Conservation (phyloP, 23 tunicate species). For the Ascidia mentula region DNA sequence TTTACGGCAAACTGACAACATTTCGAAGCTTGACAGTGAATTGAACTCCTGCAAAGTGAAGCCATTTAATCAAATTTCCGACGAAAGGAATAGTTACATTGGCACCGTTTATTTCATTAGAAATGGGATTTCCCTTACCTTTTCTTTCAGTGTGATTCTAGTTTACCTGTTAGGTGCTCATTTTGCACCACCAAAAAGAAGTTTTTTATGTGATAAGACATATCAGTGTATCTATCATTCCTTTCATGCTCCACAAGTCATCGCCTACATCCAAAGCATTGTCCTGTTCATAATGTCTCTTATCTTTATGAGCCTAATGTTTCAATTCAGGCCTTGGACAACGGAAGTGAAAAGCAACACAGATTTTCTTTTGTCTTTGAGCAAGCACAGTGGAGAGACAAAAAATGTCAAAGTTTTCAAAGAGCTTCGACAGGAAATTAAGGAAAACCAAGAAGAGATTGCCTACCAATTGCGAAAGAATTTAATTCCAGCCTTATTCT, state of each 20-base stretch:
- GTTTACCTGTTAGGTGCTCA: not conserved
- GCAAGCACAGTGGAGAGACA: not conserved
- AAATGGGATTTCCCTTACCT: not conserved
- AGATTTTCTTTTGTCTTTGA: not conserved
- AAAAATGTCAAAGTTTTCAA: not conserved
- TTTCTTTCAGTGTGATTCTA: not conserved
- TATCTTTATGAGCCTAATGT: not conserved
- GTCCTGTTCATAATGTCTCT: not conserved
- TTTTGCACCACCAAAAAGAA: not conserved
- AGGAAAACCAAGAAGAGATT: not conserved
- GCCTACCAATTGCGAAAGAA: not conserved
- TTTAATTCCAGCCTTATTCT: not conserved
- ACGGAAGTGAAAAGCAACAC: not conserved
- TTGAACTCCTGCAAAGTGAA: too few species aligned
- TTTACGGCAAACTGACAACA: not conserved
- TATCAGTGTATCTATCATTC: not conserved
- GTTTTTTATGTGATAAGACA: not conserved
- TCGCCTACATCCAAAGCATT: not conserved
- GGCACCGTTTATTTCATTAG: not conserved
- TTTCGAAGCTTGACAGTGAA: not conserved
- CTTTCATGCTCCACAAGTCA: not conserved
- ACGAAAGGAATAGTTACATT: not conserved
- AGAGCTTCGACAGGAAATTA: not conserved
- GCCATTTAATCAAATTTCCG: too few species aligned
- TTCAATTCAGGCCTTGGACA: not conserved